phyloP scores from a whole-genome alignment of 2,797 vertebrate genomes.

The Liasis olivaceus region DNA sequence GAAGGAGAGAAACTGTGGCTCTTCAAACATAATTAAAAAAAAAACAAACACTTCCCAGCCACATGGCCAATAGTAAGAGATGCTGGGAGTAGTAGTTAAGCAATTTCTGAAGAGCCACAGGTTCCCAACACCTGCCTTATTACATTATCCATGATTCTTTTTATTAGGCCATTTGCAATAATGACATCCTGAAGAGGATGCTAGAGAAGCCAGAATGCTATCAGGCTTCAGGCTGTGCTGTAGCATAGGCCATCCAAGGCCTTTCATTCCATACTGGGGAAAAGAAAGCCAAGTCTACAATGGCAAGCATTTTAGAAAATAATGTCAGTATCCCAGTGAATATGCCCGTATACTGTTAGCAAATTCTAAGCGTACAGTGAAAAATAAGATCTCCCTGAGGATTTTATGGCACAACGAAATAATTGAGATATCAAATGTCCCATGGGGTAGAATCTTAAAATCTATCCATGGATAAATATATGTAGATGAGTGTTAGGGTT shows the following conservation, averaged over 20 bases:
- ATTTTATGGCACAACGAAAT: constrained; percentile 63
- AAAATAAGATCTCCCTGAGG: constrained; percentile 55
- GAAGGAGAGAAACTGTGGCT: not conserved
- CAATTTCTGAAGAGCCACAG: not conserved
- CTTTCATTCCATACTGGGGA: not conserved
- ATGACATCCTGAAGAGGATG: not conserved
- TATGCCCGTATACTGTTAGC: constrained; percentile 54
- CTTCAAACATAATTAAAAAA: not conserved
- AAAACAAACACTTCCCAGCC: not conserved
- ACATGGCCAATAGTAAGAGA: not conserved
- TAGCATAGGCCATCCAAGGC: not conserved
- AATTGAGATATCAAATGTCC: constrained; percentile 59
- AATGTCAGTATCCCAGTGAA: constrained; percentile 53
- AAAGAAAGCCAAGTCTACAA: constrained; percentile 2
- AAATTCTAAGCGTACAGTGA: constrained; percentile 52
- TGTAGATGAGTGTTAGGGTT: constrained; percentile 55
- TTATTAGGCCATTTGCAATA: not conserved
- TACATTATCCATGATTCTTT: not conserved
- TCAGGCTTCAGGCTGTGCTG: not conserved
- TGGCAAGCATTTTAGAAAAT: constrained; percentile 34
- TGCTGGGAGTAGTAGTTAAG: not conserved
- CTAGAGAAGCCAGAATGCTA: not conserved
- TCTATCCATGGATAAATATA: constrained; percentile 60
- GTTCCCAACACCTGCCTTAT: not conserved
- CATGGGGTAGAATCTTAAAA: constrained; percentile 50